A percentile compares a stretch with the other conserved stretches of the same genome.
Evolutionary conservation across 2,888 invertebrate genomes (phyloP).

Genomic region (Drosophila histrio): DNA sequence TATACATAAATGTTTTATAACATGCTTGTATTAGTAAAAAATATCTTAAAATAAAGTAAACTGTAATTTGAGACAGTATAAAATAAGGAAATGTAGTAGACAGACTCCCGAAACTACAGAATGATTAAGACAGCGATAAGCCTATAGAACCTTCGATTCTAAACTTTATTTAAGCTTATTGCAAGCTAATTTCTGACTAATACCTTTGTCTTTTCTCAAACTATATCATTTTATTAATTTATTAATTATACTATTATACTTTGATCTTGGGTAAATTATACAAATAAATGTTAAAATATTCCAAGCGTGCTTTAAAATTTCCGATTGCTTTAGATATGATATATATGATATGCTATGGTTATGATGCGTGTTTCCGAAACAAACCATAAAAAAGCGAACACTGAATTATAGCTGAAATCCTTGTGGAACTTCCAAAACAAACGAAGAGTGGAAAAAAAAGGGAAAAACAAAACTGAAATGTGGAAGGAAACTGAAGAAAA

Average conservation of each 20-base stretch:
- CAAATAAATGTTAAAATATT: background rate
- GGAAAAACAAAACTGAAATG: background rate
- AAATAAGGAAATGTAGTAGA: no score
- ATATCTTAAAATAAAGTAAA: no score
- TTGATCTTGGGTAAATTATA: background rate
- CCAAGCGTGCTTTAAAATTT: background rate
- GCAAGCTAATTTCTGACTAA: no score
- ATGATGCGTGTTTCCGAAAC: background rate
- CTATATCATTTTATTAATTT: no score
- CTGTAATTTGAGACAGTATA: no score
- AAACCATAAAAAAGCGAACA: background rate
- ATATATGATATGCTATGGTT: background rate
- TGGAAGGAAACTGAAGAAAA: slow-evolving; percentile 10
- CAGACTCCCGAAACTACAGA: no score
- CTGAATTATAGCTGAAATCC: slow-evolving; percentile 11
- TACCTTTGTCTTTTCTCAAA: no score
- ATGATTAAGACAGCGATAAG: no score
- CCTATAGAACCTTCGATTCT: no score
- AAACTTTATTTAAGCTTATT: no score
- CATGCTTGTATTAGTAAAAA: no score
- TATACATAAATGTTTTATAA: no score
- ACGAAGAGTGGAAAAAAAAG: background rate
- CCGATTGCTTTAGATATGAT: background rate
- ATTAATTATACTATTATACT: background rate
- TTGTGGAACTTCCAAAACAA: background rate